Evolutionary conservation across 2,113 vertebrate genomes (phyloP).

Genomic region (Hiodon alosoides): DNA sequence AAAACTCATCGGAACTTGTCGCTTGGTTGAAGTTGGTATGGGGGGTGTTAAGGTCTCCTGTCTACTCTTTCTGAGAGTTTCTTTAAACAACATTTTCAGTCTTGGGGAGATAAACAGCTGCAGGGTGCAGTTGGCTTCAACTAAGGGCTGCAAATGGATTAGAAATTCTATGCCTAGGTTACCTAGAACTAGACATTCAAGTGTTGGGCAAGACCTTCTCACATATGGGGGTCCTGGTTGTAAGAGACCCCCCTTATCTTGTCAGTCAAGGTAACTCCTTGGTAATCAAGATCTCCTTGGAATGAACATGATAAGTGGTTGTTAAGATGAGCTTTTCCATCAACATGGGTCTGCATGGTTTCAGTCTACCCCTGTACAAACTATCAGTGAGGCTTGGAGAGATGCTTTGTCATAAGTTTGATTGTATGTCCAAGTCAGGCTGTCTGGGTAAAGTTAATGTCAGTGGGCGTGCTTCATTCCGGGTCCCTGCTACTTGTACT

Average conservation of each 20-base stretch:
- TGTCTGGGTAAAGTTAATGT: too few relatives aligned
- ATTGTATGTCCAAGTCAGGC: too few relatives aligned
- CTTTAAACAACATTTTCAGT: too few relatives aligned
- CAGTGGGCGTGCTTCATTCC: too few relatives aligned
- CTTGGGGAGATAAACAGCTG: too few relatives aligned
- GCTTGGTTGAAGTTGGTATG: too few relatives aligned
- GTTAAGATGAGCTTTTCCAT: neutral
- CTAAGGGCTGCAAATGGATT: slow-evolving; percentile 3
- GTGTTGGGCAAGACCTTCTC: neutral
- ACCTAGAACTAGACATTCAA: neutral
- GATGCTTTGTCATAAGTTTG: too few relatives aligned
- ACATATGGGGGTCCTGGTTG: neutral
- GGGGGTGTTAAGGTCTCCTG: too few relatives aligned
- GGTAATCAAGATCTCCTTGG: neutral
- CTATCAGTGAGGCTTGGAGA: too few relatives aligned
- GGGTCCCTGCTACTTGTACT: neutral
- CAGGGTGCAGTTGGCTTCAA: neutral
- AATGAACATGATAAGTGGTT: neutral
- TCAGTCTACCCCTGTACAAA: too few relatives aligned
- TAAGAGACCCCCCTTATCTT: neutral
- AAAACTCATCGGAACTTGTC: too few relatives aligned
- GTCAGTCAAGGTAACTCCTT: neutral
- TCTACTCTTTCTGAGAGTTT: too few relatives aligned
- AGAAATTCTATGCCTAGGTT: neutral
- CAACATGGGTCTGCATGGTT: neutral